Base-by-base conservation (phyloP, 2,888 invertebrate genomes). In the Caenorhabditis sp. region DNA sequence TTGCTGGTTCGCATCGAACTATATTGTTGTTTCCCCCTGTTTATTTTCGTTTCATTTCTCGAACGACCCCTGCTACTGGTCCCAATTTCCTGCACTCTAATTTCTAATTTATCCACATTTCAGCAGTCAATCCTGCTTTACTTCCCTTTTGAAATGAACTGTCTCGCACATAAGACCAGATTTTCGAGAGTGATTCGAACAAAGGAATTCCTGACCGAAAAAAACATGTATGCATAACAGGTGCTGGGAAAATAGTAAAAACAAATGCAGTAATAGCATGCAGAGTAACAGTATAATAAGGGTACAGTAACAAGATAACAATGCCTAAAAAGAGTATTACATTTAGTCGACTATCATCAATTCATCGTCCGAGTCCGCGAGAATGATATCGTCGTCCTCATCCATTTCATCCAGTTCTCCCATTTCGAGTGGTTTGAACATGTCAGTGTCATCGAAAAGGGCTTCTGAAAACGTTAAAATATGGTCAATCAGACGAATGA, bases 1-100 rank as follows among this genome's bases (percentile, higher is more conserved):
- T 72, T 22, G 10, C 35, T 38, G 51, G 64, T 69, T 77, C 76
- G 76, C n/a, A 77, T 77, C 76, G 76, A 77, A 38, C 35, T 26
- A 8, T 54, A 54, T 41, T 41, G 49, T 35, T 16, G 8, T n/a
- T 38, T 54, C 26, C 26, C 24, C 26, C 14, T 66, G 49, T 44
- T n/a, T 47, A 31, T 31, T 19, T n/a, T 28, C 16, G 10, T 58
- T 26, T 64, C 47, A 47, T 61, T 49, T 22, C 49, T 12, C 49
- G 16, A 51, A 49, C 49, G 63, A 26, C 49, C 51, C 31, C 12
- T 47, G 7, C 63, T 63, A 63, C 44, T 26, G 63, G 63, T 63
- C 63, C 35, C 14, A 35, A 1, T 63, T 44, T n/a, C 44, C 24
- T 41, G 61, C 26, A 44, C 28, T 44, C 44, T 26, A 5, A 10